Evolutionary conservation across 1,140 invertebrate species (phyloP).

Genomic region (Ephestia elutella): DNA sequence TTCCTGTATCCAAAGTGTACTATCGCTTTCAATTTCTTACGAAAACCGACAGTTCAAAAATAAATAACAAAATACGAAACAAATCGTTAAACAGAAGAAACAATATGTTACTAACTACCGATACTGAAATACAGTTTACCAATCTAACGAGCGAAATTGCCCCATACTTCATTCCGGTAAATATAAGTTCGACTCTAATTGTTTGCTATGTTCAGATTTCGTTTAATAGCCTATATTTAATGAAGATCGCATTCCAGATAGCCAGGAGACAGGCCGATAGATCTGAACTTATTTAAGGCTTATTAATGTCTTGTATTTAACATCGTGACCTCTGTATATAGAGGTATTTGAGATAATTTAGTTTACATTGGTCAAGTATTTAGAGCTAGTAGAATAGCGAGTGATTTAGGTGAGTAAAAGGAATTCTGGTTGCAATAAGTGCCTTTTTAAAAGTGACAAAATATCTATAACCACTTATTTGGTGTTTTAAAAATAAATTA

Average conservation of each 20-base stretch:
- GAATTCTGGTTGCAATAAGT: no score
- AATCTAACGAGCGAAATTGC: neutral
- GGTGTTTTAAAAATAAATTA: no score
- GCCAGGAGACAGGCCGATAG: slow-evolving; percentile 34
- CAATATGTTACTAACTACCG: no score
- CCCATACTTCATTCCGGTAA: neutral
- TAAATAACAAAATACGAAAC: no score
- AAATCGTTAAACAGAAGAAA: no score
- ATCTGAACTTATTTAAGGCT: slow-evolving; percentile 55
- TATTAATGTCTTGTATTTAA: slow-evolving; percentile 63
- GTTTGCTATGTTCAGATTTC: neutral
- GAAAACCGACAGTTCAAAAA: no score
- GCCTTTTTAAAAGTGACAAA: no score
- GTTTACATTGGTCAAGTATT: neutral
- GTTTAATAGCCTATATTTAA: slow-evolving; percentile 21
- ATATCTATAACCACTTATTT: no score
- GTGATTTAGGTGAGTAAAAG: no score
- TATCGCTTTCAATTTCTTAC: no score
- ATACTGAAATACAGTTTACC: neutral
- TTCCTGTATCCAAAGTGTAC: no score
- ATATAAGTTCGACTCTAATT: neutral
- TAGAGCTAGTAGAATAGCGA: neutral
- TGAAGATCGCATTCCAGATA: slow-evolving; percentile 17
- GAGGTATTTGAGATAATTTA: slow-evolving; percentile 18
- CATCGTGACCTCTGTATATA: slow-evolving; percentile 50